Evolutionary conservation across 2,797 vertebrate species (phyloP).

Genomic region (Myotis myotis): DNA sequence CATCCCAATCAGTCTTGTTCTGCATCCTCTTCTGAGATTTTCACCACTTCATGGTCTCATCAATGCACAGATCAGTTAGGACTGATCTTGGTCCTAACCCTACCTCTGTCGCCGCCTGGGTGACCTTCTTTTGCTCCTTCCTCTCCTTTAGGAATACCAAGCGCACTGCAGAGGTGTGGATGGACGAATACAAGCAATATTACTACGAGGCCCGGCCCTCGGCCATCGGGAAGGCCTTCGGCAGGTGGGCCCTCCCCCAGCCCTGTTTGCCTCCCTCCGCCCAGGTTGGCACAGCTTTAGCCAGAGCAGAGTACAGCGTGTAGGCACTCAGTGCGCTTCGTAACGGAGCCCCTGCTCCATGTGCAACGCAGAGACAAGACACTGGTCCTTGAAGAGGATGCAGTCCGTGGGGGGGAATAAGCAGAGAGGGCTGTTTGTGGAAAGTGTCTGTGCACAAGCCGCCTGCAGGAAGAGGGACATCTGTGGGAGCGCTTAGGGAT

Average conservation of each 20-base stretch:
- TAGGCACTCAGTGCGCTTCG: background rate
- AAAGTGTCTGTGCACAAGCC: background rate
- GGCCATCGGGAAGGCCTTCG: constrained; percentile 94
- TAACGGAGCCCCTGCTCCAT: background rate
- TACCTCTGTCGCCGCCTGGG: background rate
- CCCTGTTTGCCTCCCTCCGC: background rate
- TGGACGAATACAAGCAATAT: constrained; percentile 98
- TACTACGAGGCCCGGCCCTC: constrained; percentile 97
- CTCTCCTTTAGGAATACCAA: constrained; percentile 92
- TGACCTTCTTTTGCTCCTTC: background rate
- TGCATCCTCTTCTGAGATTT: background rate
- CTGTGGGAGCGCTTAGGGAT: background rate
- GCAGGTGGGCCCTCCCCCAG: constrained; percentile 87
- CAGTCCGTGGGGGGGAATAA: accelerated
- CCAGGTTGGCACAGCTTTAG: background rate
- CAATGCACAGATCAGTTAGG: background rate
- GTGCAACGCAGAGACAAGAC: accelerated
- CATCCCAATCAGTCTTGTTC: background rate
- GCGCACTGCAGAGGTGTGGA: constrained; percentile 98
- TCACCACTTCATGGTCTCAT: background rate
- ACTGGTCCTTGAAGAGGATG: background rate
- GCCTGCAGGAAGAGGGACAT: background rate
- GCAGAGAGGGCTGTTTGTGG: background rate
- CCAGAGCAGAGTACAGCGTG: background rate
- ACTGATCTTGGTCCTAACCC: background rate